Evolutionary conservation across 2,888 invertebrate species (phyloP), one percentile per base, ranked within the genome.

Genomic region (Zhuqinia jingwanae): DNA sequence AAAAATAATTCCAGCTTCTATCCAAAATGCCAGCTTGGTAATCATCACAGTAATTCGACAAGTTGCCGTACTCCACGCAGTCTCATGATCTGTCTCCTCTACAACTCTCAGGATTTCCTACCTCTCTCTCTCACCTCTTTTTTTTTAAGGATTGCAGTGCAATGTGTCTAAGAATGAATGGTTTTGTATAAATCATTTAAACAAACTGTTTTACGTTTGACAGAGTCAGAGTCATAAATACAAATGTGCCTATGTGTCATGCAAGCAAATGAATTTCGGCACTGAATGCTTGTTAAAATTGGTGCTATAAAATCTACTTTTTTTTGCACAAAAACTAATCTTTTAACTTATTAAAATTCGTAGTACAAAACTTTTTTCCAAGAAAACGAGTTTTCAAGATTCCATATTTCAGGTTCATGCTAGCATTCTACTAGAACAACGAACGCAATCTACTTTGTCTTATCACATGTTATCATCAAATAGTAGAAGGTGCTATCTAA

Each of bases 111-210:
- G n/a, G n/a, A n/a, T n/a, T 85, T 85, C 85, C 85, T 85, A 80
- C 85, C 85, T 85, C 25, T 65, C 20, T 36, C 15, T 56, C 42
- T 25, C 85, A 85, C 85, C 79, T 85, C 79, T 60, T 85, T 78
- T 85, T 80, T 58, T 58, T 45, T 45, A 77, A 70, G 70, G 65
- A 60, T 15, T 58, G 60, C n/a, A 17, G n/a, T n/a, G n/a, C n/a
- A n/a, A n/a, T n/a, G n/a, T n/a, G n/a, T n/a, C n/a, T n/a, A n/a
- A n/a, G n/a, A n/a, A n/a, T 20, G 45, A 53, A 77, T 42, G 6
- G 30, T 56, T 36, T 36, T 36, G 36, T 8, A 36, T 36, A 36
- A 36, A 36, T 36, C 36, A 36, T 36, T 36, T 3, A 3, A 36
- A 36, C 30, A 25, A n/a, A 56, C 36, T 25, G 20, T 76, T n/a